Base-by-base conservation (phyloP, 2,888 invertebrate species). In the Aleiodes testaceus region DNA sequence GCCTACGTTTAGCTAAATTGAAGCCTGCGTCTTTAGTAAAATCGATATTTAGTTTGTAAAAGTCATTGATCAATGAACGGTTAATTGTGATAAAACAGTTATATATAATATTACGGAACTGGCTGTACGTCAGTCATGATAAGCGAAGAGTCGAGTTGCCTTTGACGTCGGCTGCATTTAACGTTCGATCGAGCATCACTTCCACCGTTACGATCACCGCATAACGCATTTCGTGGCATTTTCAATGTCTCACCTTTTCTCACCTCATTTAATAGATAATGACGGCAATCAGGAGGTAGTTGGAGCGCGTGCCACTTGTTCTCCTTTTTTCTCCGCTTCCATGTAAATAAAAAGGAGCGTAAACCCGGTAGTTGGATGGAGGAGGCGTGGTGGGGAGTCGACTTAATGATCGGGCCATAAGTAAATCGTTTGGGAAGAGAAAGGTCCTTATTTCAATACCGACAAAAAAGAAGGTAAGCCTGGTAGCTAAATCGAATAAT, bases 151-250 rank as follows among this genome's bases (percentile, higher is more conserved):
- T 73, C 69, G 65, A 47, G 63, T 30, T 47, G 72, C 55, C 73
- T 72, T 74, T 73, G 76, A 74, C 74, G 76, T 74, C 73, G 73
- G 70, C 74, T 66, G 65, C 52, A 59, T 66, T 74, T 67, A 47
- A 68, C 68, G 68, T 72, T 72, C 75, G 75, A 75, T 75, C 72
- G 73, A 72, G 69, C 74, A 75, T 73, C 50, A 71, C 66, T 66
- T 44, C 59, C 59, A 59, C 59, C 36, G 59, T 36, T 42, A 42
- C 42, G 59, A 59, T 11, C 59, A 59, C 42, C 36, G 16, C 59
- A 55, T 12, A 20, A 7, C 36, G 59, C 18, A 18, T 16, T 59
- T 59, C 14, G 11, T 59, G 59, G 18, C 36, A 59, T 59, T 36
- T 59, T 52, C 16, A 30, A 22, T n/a, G 26, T 26, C 20, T 20